Percentiles rank a stretch among this genome's conserved stretches.
These are phyloP conservation scores for Laupala kohalensis DNA, from an alignment of 1,140 invertebrate species.

Conservation along the genomic window DNA sequence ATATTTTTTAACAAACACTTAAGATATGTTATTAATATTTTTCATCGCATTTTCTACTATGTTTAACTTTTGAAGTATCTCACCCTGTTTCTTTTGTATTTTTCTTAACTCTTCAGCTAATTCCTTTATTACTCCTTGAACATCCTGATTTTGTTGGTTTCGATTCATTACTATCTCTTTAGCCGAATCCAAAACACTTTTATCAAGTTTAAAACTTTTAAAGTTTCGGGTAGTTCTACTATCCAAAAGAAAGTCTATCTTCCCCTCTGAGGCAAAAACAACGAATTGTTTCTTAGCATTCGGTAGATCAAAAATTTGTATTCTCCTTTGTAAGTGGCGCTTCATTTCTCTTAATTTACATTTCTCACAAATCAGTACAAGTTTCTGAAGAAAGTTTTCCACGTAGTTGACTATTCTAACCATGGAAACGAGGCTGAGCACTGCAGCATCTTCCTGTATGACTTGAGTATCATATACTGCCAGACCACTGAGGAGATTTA, in stretches of 20 bases:
- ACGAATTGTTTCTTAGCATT: background rate
- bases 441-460: conserved; percentile 59
- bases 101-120: background rate
- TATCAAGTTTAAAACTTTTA: background rate
- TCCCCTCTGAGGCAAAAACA: background rate
- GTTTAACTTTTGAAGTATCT: no score
- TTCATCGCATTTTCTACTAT: background rate
- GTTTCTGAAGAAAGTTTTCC: background rate
- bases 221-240: background rate
- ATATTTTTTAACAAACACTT: no score
- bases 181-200: background rate
- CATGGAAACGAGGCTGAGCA: conserved; percentile 36
- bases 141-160: background rate
- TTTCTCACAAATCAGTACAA: background rate
- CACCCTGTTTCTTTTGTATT: background rate
- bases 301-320: background rate
- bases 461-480: conserved; percentile 65
- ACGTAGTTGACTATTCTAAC: background rate
- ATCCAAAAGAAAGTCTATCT: background rate
- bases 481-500: conserved; percentile 67
- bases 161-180: background rate
- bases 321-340: no score
- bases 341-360: background rate
- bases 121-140: background rate
- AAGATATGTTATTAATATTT: no score